Evolutionary conservation across 2,113 vertebrate species (phyloP).

Genomic region (Silurus meridionalis): DNA sequence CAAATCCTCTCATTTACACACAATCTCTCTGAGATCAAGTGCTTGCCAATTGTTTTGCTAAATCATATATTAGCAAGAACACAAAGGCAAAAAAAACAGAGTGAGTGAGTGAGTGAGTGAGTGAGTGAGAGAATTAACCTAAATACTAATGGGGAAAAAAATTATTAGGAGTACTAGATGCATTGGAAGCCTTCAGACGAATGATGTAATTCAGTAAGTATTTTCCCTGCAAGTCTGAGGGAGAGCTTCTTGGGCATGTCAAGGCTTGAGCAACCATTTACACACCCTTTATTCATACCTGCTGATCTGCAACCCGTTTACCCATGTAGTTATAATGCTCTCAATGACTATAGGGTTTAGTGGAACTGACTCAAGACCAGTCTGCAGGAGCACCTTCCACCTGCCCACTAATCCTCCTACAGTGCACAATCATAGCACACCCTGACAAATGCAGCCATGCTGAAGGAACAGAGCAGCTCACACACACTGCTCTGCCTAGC

Average conservation of each 20-base stretch:
- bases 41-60: conserved; percentile 6
- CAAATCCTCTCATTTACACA: neutral
- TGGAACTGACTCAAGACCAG: neutral
- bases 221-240: conserved; percentile 52
- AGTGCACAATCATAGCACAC: conserved; percentile 9
- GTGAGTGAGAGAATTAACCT: neutral
- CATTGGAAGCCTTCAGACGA: conserved; percentile 34
- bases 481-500: neutral
- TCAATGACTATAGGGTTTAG: neutral
- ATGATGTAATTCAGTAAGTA: conserved; percentile 64
- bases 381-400: neutral
- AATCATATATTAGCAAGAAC: neutral
- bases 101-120: too few species aligned
- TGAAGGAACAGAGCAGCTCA: neutral
- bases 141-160: neutral
- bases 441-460: conserved; percentile 18
- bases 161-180: conserved; percentile 9
- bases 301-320: conserved; percentile 4
- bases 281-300: neutral
- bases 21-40: neutral
- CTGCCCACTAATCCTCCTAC: conserved; percentile 4
- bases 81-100: neutral
- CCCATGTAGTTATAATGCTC: neutral
- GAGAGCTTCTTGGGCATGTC: conserved; percentile 56
- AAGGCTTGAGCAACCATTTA: conserved; percentile 53